Percentiles rank a stretch among this genome's conserved stretches.
phyloP scores from a whole-genome alignment of 2,888 invertebrate species.

The Dolichomitus sp. region DNA sequence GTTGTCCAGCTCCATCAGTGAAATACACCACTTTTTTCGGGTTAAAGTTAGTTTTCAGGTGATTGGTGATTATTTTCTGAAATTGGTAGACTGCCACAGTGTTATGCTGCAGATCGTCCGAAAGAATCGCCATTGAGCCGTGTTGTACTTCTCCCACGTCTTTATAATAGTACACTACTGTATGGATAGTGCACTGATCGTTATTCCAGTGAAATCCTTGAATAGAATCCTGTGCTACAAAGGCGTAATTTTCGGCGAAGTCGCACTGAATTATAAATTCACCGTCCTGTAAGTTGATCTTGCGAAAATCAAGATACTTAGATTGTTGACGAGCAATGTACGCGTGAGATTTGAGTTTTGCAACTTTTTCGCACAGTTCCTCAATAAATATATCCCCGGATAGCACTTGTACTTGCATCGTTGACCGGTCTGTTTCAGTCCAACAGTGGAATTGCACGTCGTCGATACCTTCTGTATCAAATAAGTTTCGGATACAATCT shows the following conservation, averaged over 20 bases:
- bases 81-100: slow-evolving; percentile 35
- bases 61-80: slow-evolving; percentile 25
- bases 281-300: slow-evolving; percentile 33
- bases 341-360: slow-evolving; percentile 42
- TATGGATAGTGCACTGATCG: slow-evolving; percentile 17
- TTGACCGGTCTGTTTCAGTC: slow-evolving; percentile 39
- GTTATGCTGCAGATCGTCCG: slow-evolving; percentile 37
- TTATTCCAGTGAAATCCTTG: slow-evolving; percentile 41
- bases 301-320: slow-evolving; percentile 24
- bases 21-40: slow-evolving; percentile 44
- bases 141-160: slow-evolving; percentile 24
- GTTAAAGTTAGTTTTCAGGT: slow-evolving; percentile 36
- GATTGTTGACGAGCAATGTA: slow-evolving; percentile 43
- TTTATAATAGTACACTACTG: slow-evolving; percentile 59
- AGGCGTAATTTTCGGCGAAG: slow-evolving; percentile 30
- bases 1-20: slow-evolving; percentile 50
- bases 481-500: slow-evolving; percentile 18
- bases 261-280: slow-evolving; percentile 28
- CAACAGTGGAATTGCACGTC: slow-evolving; percentile 34
- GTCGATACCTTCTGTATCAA: slow-evolving; percentile 35
- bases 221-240: slow-evolving; percentile 22
- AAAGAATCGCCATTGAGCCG: slow-evolving; percentile 39
- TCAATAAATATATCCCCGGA: slow-evolving; percentile 26
- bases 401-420: slow-evolving; percentile 22
- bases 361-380: slow-evolving; percentile 32